Evolutionary conservation across 2,797 vertebrate genomes (phyloP).

Genomic region (Pantherophis alleghaniensis): DNA sequence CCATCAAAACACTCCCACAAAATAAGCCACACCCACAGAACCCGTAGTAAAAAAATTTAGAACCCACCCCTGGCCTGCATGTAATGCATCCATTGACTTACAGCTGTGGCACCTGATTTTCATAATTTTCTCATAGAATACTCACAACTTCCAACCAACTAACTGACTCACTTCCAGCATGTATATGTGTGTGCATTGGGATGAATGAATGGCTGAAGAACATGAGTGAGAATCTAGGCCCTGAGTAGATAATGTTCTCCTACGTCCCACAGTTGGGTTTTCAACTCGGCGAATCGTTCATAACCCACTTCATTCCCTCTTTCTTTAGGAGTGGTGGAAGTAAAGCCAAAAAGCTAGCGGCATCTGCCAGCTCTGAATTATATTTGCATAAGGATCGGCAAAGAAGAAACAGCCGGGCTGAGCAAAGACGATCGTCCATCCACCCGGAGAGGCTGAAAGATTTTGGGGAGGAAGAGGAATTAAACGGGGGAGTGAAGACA

Average conservation of each 20-base stretch:
- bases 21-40: too few species aligned
- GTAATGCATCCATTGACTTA: background rate
- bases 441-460: conserved; percentile 87
- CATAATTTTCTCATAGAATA: background rate
- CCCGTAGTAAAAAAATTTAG: too few species aligned
- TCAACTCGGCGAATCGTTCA: background rate
- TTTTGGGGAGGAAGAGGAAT: conserved; percentile 86
- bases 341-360: conserved; percentile 64
- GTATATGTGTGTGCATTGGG: background rate
- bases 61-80: too few species aligned
- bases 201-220: background rate
- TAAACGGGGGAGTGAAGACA: conserved; percentile 79
- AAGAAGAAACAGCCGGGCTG: conserved; percentile 69
- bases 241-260: background rate
- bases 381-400: conserved; percentile 58
- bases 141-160: conserved; percentile 6
- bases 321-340: conserved; percentile 74
- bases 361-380: conserved; percentile 46
- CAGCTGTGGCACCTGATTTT: background rate
- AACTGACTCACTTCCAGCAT: background rate
- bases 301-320: conserved; percentile 24
- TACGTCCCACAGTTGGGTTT: background rate
- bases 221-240: background rate
- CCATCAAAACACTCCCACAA: too few species aligned
- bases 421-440: conserved; percentile 75